Evolutionary conservation across 2,113 vertebrate species (phyloP).

Genomic region (Oreochromis spilurus): DNA sequence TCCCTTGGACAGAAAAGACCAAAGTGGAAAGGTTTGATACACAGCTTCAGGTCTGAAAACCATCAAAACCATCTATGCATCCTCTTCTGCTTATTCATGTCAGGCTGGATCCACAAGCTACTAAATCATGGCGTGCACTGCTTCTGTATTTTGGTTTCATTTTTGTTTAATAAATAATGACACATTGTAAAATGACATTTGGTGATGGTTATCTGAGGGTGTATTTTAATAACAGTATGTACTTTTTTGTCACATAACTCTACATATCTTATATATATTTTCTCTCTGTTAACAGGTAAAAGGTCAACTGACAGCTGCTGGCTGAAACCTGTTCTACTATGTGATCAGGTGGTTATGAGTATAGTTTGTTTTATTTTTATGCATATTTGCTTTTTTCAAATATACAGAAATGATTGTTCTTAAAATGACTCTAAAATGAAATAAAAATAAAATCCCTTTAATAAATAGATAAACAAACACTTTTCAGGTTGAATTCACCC

Average conservation of each 20-base stretch:
- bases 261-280: background rate
- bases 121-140: background rate
- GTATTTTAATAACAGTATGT: too few species aligned
- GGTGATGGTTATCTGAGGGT: background rate
- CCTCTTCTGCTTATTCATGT: background rate
- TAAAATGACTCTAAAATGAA: background rate
- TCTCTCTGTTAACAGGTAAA: background rate
- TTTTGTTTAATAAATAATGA: background rate
- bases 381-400: background rate
- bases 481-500: background rate
- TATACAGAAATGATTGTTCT: background rate
- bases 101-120: background rate
- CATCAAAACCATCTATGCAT: background rate
- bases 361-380: background rate
- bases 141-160: background rate
- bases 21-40: background rate
- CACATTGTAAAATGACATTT: background rate
- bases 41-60: background rate
- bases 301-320: background rate
- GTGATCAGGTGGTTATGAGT: background rate
- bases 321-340: background rate
- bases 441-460: background rate
- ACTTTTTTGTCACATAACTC: background rate
- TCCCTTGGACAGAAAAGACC: background rate
- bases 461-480: background rate